phyloP scores from a whole-genome alignment of 1,140 invertebrate genomes.

The Drosophila quadrilineata region DNA sequence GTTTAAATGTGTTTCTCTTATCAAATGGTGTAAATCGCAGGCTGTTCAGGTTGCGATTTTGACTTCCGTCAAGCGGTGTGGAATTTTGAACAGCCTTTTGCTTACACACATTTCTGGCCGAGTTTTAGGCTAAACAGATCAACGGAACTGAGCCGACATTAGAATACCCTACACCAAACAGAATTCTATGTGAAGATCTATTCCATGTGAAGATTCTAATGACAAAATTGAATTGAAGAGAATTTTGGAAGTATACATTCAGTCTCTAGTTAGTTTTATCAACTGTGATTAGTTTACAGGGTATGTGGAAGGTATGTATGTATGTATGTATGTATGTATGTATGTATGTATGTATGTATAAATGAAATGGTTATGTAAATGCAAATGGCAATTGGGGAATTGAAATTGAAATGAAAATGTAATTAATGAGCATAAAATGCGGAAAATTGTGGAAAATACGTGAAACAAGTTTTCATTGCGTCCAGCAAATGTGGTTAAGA shows the following conservation, averaged over 20 bases:
- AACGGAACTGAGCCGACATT: too few species aligned
- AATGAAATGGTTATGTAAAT: slow-evolving; percentile 77
- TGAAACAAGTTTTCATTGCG: slow-evolving; percentile 66
- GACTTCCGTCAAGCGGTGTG: slow-evolving; percentile 70
- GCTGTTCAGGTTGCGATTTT: slow-evolving; percentile 73
- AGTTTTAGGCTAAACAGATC: too few species aligned
- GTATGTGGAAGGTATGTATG: slow-evolving; percentile 7
- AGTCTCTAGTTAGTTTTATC: too few species aligned
- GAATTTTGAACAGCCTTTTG: slow-evolving; percentile 62
- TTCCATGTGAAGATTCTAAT: too few species aligned
- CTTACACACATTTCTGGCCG: slow-evolving; percentile 35
- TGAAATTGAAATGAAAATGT: slow-evolving; percentile 70
- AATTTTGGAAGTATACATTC: too few species aligned
- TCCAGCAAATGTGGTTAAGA: slow-evolving; percentile 29
- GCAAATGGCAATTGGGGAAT: too few species aligned
- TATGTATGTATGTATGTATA: slow-evolving; percentile 21
- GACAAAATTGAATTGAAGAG: too few species aligned
- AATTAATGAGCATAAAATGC: slow-evolving; percentile 78
- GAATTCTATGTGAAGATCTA: too few species aligned
- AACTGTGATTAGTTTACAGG: slow-evolving; percentile 4
- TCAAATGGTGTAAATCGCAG: slow-evolving; percentile 48
- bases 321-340: slow-evolving; percentile 30
- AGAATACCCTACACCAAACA: too few species aligned
- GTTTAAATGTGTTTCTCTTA: slow-evolving; percentile 14
- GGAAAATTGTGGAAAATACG: slow-evolving; percentile 66